Conservation (phyloP, 2,888 invertebrate species). For the Azorinus chamasolen region DNA sequence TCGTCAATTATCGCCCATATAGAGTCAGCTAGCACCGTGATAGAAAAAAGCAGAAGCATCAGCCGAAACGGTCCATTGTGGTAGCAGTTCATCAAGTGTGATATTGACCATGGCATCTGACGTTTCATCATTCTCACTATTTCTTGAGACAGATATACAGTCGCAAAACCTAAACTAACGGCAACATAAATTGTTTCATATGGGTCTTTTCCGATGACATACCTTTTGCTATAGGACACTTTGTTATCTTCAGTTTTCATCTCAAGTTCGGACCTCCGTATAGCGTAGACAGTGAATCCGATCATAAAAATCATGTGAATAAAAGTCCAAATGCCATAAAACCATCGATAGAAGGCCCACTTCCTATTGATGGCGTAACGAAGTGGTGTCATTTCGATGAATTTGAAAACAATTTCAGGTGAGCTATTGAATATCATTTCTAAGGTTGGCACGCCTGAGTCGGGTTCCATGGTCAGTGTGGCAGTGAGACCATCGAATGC, state of each 20-base stretch:
- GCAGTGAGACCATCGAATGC: no score
- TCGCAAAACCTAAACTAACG: conserved; percentile 24
- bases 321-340: conserved; percentile 54
- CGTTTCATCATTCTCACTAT: conserved; percentile 34
- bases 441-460: conserved; percentile 41
- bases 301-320: conserved; percentile 58
- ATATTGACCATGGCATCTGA: conserved; percentile 51
- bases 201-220: conserved; percentile 25
- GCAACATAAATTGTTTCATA: conserved; percentile 39
- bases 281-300: conserved; percentile 45
- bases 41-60: conserved; percentile 46
- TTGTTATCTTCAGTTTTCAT: neutral
- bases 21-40: conserved; percentile 47
- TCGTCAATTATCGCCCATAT: conserved; percentile 33
- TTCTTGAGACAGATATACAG: conserved; percentile 44
- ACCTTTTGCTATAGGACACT: neutral
- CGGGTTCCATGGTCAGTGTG: neutral
- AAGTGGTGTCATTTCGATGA: conserved; percentile 58
- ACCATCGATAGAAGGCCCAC: conserved; percentile 55
- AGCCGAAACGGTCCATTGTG: conserved; percentile 63
- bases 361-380: conserved; percentile 61
- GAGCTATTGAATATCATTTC: conserved; percentile 62
- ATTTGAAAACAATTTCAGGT: conserved; percentile 48
- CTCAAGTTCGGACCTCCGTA: conserved; percentile 33
- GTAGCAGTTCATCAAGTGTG: conserved; percentile 58